Evolutionary conservation across 2,888 invertebrate genomes (phyloP).

Genomic region (Micropterix aruncella): DNA sequence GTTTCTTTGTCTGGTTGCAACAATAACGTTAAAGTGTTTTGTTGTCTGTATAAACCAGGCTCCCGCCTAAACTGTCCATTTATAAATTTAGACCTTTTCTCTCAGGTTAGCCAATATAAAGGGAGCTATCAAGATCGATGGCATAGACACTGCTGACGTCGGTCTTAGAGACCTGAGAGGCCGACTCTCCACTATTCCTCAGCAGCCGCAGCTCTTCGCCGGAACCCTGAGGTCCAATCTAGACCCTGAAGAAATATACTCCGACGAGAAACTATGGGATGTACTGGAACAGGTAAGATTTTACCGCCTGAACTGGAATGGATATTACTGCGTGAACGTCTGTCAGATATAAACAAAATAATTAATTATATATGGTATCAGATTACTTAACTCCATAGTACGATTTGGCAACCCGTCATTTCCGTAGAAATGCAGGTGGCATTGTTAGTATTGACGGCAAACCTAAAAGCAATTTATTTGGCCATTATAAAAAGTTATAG

Average conservation of each 20-base stretch:
- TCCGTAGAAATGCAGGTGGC: no score
- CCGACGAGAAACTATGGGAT: slow-evolving; percentile 51
- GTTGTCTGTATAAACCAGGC: background rate
- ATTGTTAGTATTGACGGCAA: no score
- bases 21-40: no score
- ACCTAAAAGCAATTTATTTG: no score
- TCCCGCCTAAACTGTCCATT: background rate
- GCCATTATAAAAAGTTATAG: no score
- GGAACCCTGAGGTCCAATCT: slow-evolving; percentile 65
- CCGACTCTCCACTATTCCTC: slow-evolving; percentile 48
- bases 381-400: no score
- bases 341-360: no score
- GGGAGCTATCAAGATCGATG: slow-evolving; percentile 33
- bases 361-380: no score
- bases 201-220: slow-evolving; percentile 59
- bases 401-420: no score
- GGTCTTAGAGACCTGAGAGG: slow-evolving; percentile 41
- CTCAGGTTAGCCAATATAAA: slow-evolving; percentile 31
- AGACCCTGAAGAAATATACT: slow-evolving; percentile 53
- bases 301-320: no score
- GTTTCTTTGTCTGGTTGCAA: no score
- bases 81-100: background rate
- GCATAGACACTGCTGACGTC: slow-evolving; percentile 22
- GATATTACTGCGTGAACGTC: no score
- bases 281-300: slow-evolving; percentile 51